A percentile compares a stretch with the other conserved stretches of the same genome.
These are phyloP conservation scores for Eulithis prunata DNA, from an alignment of 2,888 invertebrate genomes.

Conservation along the genomic window DNA sequence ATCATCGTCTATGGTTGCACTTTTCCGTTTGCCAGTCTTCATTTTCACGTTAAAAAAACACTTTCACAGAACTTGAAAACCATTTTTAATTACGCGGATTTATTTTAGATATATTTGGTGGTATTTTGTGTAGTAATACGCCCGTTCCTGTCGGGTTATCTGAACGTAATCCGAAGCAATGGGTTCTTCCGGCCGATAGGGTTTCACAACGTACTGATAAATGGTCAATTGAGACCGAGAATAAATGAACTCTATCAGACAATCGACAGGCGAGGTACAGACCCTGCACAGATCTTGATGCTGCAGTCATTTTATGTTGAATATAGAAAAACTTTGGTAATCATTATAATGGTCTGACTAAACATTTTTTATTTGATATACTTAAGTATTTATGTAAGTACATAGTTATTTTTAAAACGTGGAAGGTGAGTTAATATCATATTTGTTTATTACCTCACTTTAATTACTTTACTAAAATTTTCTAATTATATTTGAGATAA, in stretches of 20 bases:
- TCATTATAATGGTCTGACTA: not conserved
- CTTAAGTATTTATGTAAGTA: no score
- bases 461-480: no score
- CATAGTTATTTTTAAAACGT: no score
- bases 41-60: conserved; percentile 19
- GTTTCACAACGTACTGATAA: conserved; percentile 76
- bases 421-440: no score
- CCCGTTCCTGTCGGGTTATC: conserved; percentile 56
- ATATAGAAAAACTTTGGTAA: not conserved
- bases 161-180: conserved; percentile 70
- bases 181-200: conserved; percentile 72
- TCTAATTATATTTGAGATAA: no score
- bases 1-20: conserved; percentile 49
- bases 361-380: no score
- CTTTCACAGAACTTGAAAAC: not conserved
- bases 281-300: not conserved
- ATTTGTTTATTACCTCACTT: no score
- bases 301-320: not conserved
- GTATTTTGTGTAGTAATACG: conserved; percentile 33
- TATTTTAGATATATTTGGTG: not conserved
- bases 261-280: conserved; percentile 61
- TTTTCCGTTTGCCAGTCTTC: conserved; percentile 48
- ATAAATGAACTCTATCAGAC: conserved; percentile 71
- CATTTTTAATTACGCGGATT: conserved; percentile 11
- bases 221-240: conserved; percentile 66